phyloP scores from a whole-genome alignment of 2,888 invertebrate species.

The Lathronympha strigana region DNA sequence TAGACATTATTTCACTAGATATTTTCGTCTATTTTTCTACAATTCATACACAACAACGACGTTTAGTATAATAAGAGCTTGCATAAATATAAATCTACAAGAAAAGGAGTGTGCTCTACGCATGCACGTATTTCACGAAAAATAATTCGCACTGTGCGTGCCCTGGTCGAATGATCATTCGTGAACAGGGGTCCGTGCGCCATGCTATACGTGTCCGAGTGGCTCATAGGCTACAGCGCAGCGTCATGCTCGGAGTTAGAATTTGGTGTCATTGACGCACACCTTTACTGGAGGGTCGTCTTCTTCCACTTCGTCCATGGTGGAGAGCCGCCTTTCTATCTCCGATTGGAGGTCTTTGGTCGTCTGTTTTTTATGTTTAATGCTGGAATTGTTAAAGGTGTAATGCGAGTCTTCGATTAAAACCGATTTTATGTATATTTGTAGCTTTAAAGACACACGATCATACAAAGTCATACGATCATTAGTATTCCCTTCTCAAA shows the following conservation, averaged over 20 bases:
- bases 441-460: too few relatives aligned
- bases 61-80: constrained; percentile 8
- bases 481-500: too few relatives aligned
- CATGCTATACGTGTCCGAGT: constrained; percentile 49
- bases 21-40: not conserved
- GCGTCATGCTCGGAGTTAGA: constrained; percentile 56
- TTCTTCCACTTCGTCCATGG: constrained; percentile 94
- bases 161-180: constrained; percentile 25
- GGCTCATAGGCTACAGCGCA: not conserved
- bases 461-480: too few relatives aligned
- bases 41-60: not conserved
- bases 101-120: constrained; percentile 35
- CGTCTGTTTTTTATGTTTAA: constrained; percentile 87
- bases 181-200: constrained; percentile 51
- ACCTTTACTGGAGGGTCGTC: constrained; percentile 86
- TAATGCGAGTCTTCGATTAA: not conserved
- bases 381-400: constrained; percentile 59
- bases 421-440: too few relatives aligned
- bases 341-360: constrained; percentile 87
- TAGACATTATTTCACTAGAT: not conserved
- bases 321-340: constrained; percentile 88
- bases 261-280: constrained; percentile 79
- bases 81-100: constrained; percentile 31
- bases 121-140: constrained; percentile 36
- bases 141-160: constrained; percentile 16